Conservation (phyloP, 2,797 vertebrate genomes). For the Tenualosa ilisha region DNA sequence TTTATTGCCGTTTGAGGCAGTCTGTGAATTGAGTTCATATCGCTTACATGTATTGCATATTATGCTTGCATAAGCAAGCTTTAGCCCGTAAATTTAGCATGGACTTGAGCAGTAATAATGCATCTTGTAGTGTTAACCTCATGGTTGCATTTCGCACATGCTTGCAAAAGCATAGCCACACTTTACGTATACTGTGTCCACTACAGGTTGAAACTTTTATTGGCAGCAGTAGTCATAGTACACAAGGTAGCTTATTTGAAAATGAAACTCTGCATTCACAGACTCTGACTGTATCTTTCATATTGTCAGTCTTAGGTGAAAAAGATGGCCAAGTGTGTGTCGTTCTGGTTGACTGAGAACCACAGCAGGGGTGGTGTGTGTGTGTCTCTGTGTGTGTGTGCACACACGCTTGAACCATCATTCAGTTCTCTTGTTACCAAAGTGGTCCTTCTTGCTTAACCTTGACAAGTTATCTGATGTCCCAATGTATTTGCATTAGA, state of each 20-base stretch:
- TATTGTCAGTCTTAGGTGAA: neutral
- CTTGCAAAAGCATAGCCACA: neutral
- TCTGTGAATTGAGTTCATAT: neutral
- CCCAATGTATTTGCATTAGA: slow-evolving; percentile 11
- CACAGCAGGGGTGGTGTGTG: neutral
- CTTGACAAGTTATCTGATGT: slow-evolving; percentile 10
- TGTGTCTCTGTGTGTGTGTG: neutral
- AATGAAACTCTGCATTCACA: neutral
- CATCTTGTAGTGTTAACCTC: neutral
- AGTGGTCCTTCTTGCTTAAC: slow-evolving; percentile 53
- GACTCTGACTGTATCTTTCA: neutral
- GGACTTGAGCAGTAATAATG: neutral
- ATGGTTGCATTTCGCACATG: neutral
- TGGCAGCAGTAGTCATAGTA: neutral
- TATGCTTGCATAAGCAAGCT: neutral
- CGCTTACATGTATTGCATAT: neutral
- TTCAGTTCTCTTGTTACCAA: slow-evolving; percentile 62
- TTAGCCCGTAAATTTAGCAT: neutral
- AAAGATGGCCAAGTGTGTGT: slow-evolving; percentile 61
- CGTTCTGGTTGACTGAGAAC: slow-evolving; percentile 66
- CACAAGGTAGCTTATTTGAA: neutral
- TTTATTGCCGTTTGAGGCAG: neutral
- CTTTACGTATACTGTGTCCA: neutral
- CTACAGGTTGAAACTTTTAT: neutral
- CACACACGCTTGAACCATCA: slow-evolving; percentile 64